Percentiles rank a stretch among this genome's conserved stretches.
Evolutionary conservation across 1,140 invertebrate species (phyloP).

Genomic region (Phocides pigmalion): DNA sequence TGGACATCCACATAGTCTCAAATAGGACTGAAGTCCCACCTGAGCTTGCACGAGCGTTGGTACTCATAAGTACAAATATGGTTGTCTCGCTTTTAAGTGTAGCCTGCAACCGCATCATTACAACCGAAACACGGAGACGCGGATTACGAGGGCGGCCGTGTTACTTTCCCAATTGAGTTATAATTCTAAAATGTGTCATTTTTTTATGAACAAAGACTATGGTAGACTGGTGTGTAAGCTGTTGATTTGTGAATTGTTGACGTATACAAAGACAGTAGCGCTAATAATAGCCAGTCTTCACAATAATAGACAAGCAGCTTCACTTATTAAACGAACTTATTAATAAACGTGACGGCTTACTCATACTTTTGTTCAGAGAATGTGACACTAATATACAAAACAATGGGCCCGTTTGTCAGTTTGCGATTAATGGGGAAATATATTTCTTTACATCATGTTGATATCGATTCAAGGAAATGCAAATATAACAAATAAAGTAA

Average conservation of each 20-base stretch:
- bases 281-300: neutral
- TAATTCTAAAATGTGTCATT: no score
- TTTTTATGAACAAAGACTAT: no score
- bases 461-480: constrained; percentile 1
- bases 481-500: neutral
- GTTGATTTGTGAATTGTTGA: neutral
- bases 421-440: neutral
- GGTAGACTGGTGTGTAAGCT: neutral
- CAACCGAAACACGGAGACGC: no score
- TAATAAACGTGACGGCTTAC: constrained; percentile 18
- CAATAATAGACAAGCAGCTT: constrained; percentile 12
- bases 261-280: neutral
- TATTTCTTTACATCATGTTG: constrained; percentile 5
- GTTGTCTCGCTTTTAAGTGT: no score
- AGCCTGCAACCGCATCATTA: no score
- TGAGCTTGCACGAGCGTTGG: no score
- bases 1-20: no score
- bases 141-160: no score
- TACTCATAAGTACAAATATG: no score
- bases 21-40: no score
- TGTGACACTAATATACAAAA: constrained; percentile 1
- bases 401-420: neutral
- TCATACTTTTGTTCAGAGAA: constrained; percentile 1
- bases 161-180: no score
- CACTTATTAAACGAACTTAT: constrained; percentile 14